Base-by-base conservation (phyloP, 1,140 invertebrate genomes). In the Neotoxoptera formosana region DNA sequence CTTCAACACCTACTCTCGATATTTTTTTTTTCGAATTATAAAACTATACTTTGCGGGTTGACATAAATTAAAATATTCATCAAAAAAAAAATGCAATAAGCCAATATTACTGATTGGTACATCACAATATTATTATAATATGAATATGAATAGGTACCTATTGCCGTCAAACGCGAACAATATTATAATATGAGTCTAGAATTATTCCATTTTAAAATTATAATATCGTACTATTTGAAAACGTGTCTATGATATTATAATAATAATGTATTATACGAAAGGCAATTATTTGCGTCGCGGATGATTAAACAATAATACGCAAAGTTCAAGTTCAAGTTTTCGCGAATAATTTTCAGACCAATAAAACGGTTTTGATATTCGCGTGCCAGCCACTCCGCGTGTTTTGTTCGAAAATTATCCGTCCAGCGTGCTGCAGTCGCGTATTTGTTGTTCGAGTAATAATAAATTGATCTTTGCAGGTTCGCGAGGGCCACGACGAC, bases 401-500 rank as follows among this genome's bases (percentile, higher is more conserved):
- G 41, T 41, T 41, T 86, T 86, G 83, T 86, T 86, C 47, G 41
- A 36, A 45, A 86, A 86, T 87, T 87, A 87, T 76, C 60, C 45
- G 9, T 87, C 41, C 41, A 30, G 41, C n/a, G 9, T 45, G 41
- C 21, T 7, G 60, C 21, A 76, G 30, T 23, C n/a, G n/a, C 4
- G 25, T 47, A 76, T 87, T 86, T 87, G 30, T 47, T 87, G 45
- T 45, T 87, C 30, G 84, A 86, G 83, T 86, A 86, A 86, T 45
- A 86, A 76, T 76, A 76, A 76, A 86, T 86, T 86, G 83, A 25
- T 86, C 83, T 86, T 41, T 76, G n/a, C 60, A 47, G 83, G 41
- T 86, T 48, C 45, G 41, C 48, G 20, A n/a, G n/a, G n/a, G n/a
- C n/a, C n/a, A n/a, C n/a, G n/a, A n/a, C n/a, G n/a, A n/a, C 45